Evolutionary conservation across 2,113 vertebrate genomes (phyloP).

Genomic region (Ceuthmochares aereus): DNA sequence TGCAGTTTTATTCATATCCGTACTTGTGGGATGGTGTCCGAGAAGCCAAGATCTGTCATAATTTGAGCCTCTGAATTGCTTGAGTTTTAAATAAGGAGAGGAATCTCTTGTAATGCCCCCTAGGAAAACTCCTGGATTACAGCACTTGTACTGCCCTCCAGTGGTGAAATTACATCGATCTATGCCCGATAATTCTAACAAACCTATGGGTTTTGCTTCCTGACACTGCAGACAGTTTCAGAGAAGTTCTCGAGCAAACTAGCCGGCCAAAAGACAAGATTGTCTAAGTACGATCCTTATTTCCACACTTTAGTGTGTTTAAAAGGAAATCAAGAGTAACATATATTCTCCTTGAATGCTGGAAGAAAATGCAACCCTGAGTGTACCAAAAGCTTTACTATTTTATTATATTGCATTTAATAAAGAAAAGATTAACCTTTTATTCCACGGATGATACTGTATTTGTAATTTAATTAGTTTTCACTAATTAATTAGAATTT

Average conservation of each 20-base stretch:
- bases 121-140: not conserved
- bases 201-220: fast-evolving
- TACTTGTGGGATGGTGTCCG: not conserved
- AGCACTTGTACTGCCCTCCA: constrained; percentile 26
- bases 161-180: not conserved
- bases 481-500: constrained; percentile 66
- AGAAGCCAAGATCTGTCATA: not conserved
- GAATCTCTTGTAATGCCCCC: not conserved
- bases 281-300: fast-evolving
- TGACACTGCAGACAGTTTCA: fast-evolving
- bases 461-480: constrained; percentile 70
- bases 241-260: not conserved
- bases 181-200: fast-evolving
- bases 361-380: not conserved
- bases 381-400: not conserved
- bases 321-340: not conserved
- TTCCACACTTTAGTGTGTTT: not conserved
- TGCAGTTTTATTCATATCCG: fast-evolving
- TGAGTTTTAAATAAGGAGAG: not conserved
- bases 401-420: constrained; percentile 27
- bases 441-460: not conserved
- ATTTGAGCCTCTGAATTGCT: not conserved
- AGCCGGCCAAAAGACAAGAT: not conserved
- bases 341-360: not conserved
- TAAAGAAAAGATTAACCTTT: constrained; percentile 67